phyloP scores from a whole-genome alignment of 2,113 vertebrate genomes.

The Rana temporaria region DNA sequence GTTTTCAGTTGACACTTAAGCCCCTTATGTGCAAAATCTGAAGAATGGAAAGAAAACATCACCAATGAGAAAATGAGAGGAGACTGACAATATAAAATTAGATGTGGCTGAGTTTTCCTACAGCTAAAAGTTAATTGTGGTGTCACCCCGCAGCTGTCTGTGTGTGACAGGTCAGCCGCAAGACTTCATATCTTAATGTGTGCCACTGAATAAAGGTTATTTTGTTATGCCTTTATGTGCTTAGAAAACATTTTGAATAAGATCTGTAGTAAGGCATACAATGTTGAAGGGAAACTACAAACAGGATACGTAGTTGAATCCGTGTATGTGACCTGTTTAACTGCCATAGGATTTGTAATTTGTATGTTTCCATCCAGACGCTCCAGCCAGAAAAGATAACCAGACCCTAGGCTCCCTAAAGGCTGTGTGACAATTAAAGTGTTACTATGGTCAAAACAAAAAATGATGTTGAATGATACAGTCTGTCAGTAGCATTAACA shows the following conservation, averaged over 20 bases:
- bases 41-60: constrained; percentile 30
- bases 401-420: too few species aligned
- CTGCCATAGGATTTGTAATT: too few species aligned
- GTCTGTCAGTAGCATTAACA: too few species aligned
- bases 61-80: constrained; percentile 1
- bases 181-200: background rate
- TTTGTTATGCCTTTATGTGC: constrained; percentile 2
- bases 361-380: too few species aligned
- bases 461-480: too few species aligned
- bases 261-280: too few species aligned
- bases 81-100: constrained; percentile 8
- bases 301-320: too few species aligned
- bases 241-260: background rate
- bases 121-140: constrained; percentile 37
- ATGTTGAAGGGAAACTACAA: too few species aligned
- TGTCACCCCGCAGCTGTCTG: constrained; percentile 19
- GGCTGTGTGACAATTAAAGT: too few species aligned
- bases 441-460: too few species aligned
- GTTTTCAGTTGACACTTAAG: constrained; percentile 6
- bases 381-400: too few species aligned
- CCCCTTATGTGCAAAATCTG: constrained; percentile 17
- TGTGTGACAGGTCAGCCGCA: constrained; percentile 8
- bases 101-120: constrained; percentile 1
- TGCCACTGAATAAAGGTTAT: background rate
- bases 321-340: too few species aligned